Evolutionary conservation across 2,888 invertebrate species (phyloP).

Genomic region (Drosophila monieri): DNA sequence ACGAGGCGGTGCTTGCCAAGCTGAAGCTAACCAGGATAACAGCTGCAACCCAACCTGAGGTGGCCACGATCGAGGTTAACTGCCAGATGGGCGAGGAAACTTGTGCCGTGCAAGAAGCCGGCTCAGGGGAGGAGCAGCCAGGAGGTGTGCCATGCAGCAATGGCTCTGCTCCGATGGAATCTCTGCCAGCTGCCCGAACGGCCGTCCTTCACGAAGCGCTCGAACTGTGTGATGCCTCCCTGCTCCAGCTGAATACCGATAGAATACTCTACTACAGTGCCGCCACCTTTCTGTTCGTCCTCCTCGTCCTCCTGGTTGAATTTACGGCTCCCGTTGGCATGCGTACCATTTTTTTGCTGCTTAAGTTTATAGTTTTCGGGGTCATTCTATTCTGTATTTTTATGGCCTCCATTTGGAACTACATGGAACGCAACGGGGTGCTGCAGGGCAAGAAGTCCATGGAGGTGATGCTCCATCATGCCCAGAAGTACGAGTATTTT

Average conservation of each 20-base stretch:
- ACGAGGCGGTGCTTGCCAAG: conserved; percentile 91
- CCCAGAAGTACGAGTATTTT: conserved; percentile 73
- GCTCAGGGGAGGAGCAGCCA: conserved; percentile 3
- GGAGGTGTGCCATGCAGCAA: conserved; percentile 20
- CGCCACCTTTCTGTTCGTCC: conserved; percentile 74
- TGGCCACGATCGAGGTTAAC: conserved; percentile 37
- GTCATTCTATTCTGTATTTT: conserved; percentile 88
- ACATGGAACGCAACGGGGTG: conserved; percentile 91
- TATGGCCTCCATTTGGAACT: conserved; percentile 93
- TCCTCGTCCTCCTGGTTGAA: conserved; percentile 80
- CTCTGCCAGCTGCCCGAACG: conserved; percentile 61
- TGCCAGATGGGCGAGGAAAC: conserved; percentile 24
- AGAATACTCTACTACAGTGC: conserved; percentile 81
- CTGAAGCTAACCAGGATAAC: conserved; percentile 65
- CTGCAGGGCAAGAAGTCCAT: conserved; percentile 90
- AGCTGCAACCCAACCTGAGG: background rate
- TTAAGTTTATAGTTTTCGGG: conserved; percentile 87
- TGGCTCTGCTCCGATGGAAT: conserved; percentile 4
- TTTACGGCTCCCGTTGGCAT: conserved; percentile 80
- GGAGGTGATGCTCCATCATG: conserved; percentile 85
- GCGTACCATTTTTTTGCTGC: conserved; percentile 85
- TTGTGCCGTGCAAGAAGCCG: conserved; percentile 10
- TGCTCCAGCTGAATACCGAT: conserved; percentile 80
- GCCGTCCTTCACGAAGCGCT: conserved; percentile 80
- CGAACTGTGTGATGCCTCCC: conserved; percentile 79